phyloP scores from a whole-genome alignment of 2,113 vertebrate genomes.

The Haliaeetus leucogaster region DNA sequence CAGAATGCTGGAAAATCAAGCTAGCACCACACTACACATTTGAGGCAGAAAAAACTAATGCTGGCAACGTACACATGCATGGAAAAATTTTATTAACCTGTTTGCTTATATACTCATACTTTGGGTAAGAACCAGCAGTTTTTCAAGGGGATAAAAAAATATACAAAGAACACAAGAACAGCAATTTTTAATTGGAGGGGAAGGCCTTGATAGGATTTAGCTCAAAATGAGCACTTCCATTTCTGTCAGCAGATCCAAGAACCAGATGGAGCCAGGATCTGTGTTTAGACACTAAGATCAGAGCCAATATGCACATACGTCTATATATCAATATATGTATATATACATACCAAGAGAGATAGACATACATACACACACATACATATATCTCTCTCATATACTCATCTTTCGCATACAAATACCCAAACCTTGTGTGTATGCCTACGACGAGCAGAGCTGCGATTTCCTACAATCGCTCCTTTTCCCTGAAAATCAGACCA shows the following conservation, averaged over 20 bases:
- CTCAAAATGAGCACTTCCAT: background rate
- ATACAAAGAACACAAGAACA: accelerated
- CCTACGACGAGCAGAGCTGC: background rate
- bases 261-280: background rate
- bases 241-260: background rate
- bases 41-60: background rate
- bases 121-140: background rate
- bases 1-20: background rate
- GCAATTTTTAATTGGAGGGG: background rate
- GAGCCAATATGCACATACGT: accelerated
- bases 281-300: background rate
- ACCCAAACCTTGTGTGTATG: background rate
- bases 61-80: background rate
- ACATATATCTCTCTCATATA: accelerated
- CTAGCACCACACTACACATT: accelerated
- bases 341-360: background rate
- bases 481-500: background rate
- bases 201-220: background rate
- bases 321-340: accelerated
- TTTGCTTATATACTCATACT: too few species aligned
- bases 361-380: accelerated
- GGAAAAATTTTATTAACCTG: background rate
- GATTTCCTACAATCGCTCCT: accelerated
- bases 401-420: accelerated
- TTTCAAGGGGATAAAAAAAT: background rate